Evolutionary conservation across 2,797 vertebrate species (phyloP).

Genomic region (Muraenolepis orangiensis): DNA sequence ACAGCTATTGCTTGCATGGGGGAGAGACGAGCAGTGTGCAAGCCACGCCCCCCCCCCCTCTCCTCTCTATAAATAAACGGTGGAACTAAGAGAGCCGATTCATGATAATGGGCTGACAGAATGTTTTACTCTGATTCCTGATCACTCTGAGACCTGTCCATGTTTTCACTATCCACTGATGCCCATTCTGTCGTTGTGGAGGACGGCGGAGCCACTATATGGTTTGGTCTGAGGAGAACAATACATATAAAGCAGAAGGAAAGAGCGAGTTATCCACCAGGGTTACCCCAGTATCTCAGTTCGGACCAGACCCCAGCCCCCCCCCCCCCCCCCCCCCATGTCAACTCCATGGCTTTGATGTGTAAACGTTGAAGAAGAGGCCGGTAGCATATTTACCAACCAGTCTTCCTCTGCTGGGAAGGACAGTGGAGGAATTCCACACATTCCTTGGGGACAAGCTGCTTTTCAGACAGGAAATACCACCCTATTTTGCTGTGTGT

Average conservation of each 20-base stretch:
- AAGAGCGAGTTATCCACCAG: neutral
- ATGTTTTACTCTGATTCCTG: neutral
- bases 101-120: conserved; percentile 22
- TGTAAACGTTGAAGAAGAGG: neutral
- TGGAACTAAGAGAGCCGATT: conserved; percentile 28
- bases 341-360: neutral
- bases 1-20: conserved; percentile 40
- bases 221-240: neutral
- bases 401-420: conserved; percentile 4
- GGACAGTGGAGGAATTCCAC: conserved; percentile 71
- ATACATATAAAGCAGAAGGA: neutral
- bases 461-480: conserved; percentile 73
- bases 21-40: conserved; percentile 40
- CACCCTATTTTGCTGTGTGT: conserved; percentile 36
- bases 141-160: neutral
- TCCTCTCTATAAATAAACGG: conserved; percentile 58
- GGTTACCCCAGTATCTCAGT: neutral
- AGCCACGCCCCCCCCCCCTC: conserved; percentile 17
- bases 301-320: neutral
- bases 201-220: neutral
- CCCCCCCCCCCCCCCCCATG: too few relatives aligned
- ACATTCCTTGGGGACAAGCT: conserved; percentile 70
- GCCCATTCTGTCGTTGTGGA: neutral
- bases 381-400: neutral
- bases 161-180: neutral